Conservation (phyloP, 2,888 invertebrate genomes). For the Caenorhabditis uteleia region DNA sequence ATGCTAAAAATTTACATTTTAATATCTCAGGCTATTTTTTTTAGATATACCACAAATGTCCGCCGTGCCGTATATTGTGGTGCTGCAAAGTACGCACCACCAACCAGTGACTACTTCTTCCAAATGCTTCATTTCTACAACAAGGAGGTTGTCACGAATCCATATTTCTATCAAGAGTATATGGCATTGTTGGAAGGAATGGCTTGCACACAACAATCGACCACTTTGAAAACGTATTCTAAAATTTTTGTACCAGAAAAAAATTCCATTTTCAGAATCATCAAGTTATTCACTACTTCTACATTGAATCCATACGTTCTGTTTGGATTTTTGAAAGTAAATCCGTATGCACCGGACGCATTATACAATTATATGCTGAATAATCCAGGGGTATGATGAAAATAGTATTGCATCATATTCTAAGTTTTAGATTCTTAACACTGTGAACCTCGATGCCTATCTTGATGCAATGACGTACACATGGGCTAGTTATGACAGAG, state of each 20-base stretch:
- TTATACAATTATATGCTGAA: constrained; percentile 14
- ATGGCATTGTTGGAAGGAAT: constrained; percentile 42
- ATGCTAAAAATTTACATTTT: too few species aligned
- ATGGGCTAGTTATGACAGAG: constrained; percentile 15
- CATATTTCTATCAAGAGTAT: constrained; percentile 48
- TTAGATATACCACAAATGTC: constrained; percentile 38
- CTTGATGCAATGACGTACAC: constrained; percentile 42
- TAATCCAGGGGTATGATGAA: constrained; percentile 7
- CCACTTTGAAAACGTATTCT: constrained; percentile 14
- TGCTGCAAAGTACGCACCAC: constrained; percentile 30
- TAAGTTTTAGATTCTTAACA: constrained; percentile 12
- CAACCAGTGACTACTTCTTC: constrained; percentile 31
- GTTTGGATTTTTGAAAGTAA: constrained; percentile 31
- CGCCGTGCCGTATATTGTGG: constrained; percentile 47
- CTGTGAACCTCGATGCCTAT: constrained; percentile 16
- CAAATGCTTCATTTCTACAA: constrained; percentile 36
- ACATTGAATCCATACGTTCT: constrained; percentile 13
- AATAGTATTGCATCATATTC: background rate
- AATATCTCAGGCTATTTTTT: background rate
- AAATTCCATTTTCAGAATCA: constrained; percentile 10
- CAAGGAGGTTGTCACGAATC: constrained; percentile 35
- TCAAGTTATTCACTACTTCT: constrained; percentile 20
- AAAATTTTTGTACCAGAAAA: background rate
- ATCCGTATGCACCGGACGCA: constrained; percentile 26
- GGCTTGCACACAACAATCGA: constrained; percentile 25